Evolutionary conservation across 2,797 vertebrate genomes (phyloP).

Genomic region (Arremon brunneinucha): DNA sequence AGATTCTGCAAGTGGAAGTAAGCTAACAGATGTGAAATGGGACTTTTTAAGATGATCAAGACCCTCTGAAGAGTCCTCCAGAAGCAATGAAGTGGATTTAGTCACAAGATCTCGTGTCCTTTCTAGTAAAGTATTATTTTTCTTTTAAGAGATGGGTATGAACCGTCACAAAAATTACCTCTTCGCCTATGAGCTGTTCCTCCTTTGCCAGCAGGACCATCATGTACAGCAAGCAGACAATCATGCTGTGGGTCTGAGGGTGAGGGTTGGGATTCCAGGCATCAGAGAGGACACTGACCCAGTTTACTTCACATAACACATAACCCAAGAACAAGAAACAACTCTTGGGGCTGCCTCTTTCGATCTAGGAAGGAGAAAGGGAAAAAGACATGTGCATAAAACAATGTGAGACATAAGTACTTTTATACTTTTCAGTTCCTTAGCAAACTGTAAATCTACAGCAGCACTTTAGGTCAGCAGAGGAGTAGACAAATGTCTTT

Average conservation of each 20-base stretch:
- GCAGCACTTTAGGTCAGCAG: neutral
- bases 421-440: neutral
- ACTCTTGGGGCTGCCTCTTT: constrained; percentile 95
- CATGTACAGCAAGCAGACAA: constrained; percentile 93
- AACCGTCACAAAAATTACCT: constrained; percentile 72
- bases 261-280: constrained; percentile 79
- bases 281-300: constrained; percentile 90
- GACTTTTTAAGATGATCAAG: neutral
- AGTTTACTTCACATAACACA: constrained; percentile 93
- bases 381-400: neutral
- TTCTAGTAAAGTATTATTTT: neutral
- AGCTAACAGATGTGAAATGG: neutral
- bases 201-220: constrained; percentile 93
- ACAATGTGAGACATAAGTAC: neutral
- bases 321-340: constrained; percentile 94
- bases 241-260: constrained; percentile 81
- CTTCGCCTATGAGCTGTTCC: constrained; percentile 81
- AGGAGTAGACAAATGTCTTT: neutral
- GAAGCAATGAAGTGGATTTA: neutral
- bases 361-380: constrained; percentile 78
- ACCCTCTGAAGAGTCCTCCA: neutral
- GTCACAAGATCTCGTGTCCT: neutral
- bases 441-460: neutral
- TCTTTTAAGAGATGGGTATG: neutral
- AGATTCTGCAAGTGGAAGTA: neutral